These are phyloP conservation scores for Archilochus colubris DNA, from an alignment of 2,113 vertebrate species.

Conservation along the genomic window DNA sequence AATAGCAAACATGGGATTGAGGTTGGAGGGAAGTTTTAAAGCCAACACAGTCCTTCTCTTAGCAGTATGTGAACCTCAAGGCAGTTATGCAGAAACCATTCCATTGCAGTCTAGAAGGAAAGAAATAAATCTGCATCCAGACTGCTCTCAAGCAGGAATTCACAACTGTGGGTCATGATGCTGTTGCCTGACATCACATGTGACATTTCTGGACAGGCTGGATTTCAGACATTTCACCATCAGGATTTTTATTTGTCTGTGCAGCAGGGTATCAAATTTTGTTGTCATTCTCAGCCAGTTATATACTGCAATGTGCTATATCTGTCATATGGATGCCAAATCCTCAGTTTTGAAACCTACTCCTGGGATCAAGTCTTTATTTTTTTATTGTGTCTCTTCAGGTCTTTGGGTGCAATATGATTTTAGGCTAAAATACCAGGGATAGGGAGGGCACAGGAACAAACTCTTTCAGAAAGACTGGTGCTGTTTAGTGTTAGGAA, in stretches of 20 bases:
- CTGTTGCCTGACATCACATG: background rate
- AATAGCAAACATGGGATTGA: background rate
- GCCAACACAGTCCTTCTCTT: background rate
- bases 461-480: background rate
- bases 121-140: background rate
- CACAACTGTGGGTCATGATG: background rate
- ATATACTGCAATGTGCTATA: background rate
- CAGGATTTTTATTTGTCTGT: background rate
- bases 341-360: background rate
- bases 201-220: background rate
- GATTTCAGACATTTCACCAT: background rate
- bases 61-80: background rate
- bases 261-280: background rate
- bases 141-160: background rate
- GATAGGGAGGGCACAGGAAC: background rate
- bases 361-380: background rate
- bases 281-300: background rate
- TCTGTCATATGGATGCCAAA: background rate
- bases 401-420: background rate
- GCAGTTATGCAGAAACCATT: background rate
- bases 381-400: background rate
- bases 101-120: background rate
- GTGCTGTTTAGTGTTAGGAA: background rate
- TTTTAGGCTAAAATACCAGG: background rate
- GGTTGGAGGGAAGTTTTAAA: background rate